Evolutionary conservation across 2,797 vertebrate species (phyloP), one percentile per base, ranked within the genome.

Genomic region (Hemitrygon akajei): DNA sequence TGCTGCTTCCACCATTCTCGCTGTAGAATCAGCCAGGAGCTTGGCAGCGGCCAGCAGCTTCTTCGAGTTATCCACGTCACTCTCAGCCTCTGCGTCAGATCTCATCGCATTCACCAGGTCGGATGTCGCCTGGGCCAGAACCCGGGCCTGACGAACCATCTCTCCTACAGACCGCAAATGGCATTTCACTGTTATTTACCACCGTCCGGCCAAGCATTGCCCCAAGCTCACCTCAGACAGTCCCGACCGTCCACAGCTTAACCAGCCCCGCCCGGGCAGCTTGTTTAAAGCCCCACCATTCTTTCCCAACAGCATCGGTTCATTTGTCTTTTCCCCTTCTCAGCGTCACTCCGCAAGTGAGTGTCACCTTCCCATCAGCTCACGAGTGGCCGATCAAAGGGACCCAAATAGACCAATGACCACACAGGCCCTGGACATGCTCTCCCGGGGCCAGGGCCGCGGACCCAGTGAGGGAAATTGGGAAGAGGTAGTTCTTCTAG

Each of bases 61-160:
- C 96, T 99, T 99, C 0, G 98, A 99, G 96, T 99, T 99, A 95
- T 99, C 99, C 94, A 99, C 98, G 92, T 99, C 99, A 0, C 99
- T 98, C 95, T 99, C 99, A 0, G 98, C 98, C 94, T 99, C 99
- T 0, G 99, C 99, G 11, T 99, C 99, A 0, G 98, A 99, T 94
- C 98, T 97, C 98, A 99, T 99, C 94, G 99, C 99, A 1, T 99
- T 99, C 95, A 99, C 99, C 0, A 99, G 96, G 94, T 99, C 99
- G 0, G 99, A 99, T 0, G 99, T 99, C 27, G 99, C 99, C 95
- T 99, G 98, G 40, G 98, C 98, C 93, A 99, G 96, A 2, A 99
- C 98, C 27, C 99, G 95, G 20, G 99, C 99, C 96, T 99, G 99
- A n/a, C 98, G 97, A 4, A 99, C 99, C 99, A 99, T 99, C 94